Conservation (phyloP, 2,113 vertebrate genomes). For the Sebastes fasciatus region DNA sequence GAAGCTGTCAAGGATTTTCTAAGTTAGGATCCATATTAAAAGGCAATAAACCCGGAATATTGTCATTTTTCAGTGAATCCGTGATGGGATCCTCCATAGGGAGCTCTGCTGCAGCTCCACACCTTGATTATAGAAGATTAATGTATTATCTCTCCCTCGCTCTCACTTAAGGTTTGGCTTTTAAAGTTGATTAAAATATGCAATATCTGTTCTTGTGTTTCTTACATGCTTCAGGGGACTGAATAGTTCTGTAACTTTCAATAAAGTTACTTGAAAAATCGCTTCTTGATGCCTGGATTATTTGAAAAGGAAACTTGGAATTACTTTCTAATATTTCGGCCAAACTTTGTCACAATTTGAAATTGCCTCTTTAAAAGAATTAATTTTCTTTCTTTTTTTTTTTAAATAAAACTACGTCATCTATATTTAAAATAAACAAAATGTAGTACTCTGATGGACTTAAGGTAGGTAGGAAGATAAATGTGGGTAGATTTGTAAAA, state of each 20-base stretch:
- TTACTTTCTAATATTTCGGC: not conserved
- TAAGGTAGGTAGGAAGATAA: too few relatives aligned
- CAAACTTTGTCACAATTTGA: not conserved
- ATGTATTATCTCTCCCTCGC: not conserved
- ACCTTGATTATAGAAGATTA: not conserved
- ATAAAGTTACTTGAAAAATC: conserved; percentile 12
- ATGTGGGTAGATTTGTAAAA: not conserved
- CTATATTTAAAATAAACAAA: not conserved
- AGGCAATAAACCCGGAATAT: not conserved
- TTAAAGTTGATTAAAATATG: conserved; percentile 43
- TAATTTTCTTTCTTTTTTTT: not conserved
- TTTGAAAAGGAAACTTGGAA: not conserved
- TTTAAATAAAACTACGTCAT: too few relatives aligned
- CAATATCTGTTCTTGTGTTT: conserved; percentile 17
- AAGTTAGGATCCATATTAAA: not conserved
- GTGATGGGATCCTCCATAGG: not conserved
- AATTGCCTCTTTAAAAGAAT: not conserved
- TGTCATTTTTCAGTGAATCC: not conserved
- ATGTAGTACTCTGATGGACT: not conserved
- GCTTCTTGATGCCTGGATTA: not conserved
- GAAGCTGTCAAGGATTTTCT: not conserved
- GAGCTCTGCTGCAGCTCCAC: not conserved
- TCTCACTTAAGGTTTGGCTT: not conserved
- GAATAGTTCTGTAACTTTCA: conserved; percentile 34
- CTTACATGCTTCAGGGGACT: conserved; percentile 23